phyloP scores from a whole-genome alignment of 2,797 vertebrate species.

The Melopsittacus undulatus region DNA sequence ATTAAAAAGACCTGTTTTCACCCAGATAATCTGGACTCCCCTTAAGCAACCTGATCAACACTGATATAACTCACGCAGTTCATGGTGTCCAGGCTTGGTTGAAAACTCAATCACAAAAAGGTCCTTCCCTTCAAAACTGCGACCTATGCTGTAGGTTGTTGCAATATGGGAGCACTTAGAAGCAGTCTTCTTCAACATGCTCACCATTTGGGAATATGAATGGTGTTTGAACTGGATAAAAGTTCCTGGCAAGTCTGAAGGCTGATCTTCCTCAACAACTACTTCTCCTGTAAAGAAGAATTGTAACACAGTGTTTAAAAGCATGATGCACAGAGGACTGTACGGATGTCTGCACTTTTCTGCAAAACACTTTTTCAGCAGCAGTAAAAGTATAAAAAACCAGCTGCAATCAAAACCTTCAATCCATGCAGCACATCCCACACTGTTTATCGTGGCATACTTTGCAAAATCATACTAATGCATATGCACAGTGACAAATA shows the following conservation, averaged over 20 bases:
- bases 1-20: not conserved
- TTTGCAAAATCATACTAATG: not conserved
- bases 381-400: not conserved
- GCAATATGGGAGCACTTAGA: slow-evolving; percentile 89
- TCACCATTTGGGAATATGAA: slow-evolving; percentile 89
- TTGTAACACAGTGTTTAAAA: not conserved
- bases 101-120: slow-evolving; percentile 94
- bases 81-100: slow-evolving; percentile 90
- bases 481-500: not conserved
- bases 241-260: slow-evolving; percentile 81
- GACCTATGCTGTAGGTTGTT: slow-evolving; percentile 92
- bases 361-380: not conserved
- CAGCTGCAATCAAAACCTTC: not conserved
- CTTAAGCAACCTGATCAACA: not conserved
- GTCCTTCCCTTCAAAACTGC: slow-evolving; percentile 90
- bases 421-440: not conserved
- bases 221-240: slow-evolving; percentile 91
- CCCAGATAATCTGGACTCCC: not conserved
- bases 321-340: not conserved
- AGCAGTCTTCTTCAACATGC: slow-evolving; percentile 85
- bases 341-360: not conserved
- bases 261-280: slow-evolving; percentile 52
- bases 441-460: not conserved
- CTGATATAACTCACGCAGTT: slow-evolving; percentile 83
- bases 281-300: slow-evolving; percentile 64